Evolutionary conservation across 2,888 invertebrate genomes (phyloP).

Genomic region (Anthophora plumipes): DNA sequence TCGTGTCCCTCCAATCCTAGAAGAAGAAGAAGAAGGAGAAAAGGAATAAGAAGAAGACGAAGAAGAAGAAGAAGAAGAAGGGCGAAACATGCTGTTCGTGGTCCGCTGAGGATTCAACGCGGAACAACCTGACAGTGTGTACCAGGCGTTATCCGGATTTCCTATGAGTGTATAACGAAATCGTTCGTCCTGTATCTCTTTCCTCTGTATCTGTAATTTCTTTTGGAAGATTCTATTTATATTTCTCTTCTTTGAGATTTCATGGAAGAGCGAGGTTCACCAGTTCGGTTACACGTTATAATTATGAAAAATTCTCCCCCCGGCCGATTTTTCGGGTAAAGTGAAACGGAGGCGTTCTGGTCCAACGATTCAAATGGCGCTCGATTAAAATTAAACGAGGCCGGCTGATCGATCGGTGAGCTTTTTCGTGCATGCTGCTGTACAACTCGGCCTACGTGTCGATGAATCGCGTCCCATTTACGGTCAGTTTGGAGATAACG

Average conservation of each 20-base stretch:
- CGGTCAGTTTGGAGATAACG: constrained; percentile 51
- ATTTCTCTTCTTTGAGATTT: neutral
- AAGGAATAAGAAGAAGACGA: too few species aligned
- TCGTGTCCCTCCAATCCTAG: constrained; percentile 46
- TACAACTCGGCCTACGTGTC: constrained; percentile 33
- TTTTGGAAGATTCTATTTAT: neutral
- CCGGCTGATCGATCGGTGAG: constrained; percentile 46
- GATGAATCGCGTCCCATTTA: constrained; percentile 63
- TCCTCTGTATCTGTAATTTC: too few species aligned
- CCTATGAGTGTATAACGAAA: constrained; percentile 52
- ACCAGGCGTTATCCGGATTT: constrained; percentile 40
- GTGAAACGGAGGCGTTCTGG: constrained; percentile 6
- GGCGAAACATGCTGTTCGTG: constrained; percentile 21
- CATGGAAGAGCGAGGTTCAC: neutral
- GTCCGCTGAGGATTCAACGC: constrained; percentile 43
- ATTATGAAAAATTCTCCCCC: constrained; percentile 8
- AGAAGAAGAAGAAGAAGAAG: constrained; percentile 23
- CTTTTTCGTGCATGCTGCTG: constrained; percentile 20
- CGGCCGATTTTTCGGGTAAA: constrained; percentile 3
- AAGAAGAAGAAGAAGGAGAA: constrained; percentile 43
- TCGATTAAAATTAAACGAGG: constrained; percentile 58
- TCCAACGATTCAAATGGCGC: constrained; percentile 11
- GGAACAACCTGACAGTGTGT: constrained; percentile 18
- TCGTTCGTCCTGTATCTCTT: constrained; percentile 12
- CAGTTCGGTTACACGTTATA: neutral